These are phyloP conservation scores for Lepidurus couesii DNA, from an alignment of 1,140 invertebrate genomes.

Conservation along the genomic window DNA sequence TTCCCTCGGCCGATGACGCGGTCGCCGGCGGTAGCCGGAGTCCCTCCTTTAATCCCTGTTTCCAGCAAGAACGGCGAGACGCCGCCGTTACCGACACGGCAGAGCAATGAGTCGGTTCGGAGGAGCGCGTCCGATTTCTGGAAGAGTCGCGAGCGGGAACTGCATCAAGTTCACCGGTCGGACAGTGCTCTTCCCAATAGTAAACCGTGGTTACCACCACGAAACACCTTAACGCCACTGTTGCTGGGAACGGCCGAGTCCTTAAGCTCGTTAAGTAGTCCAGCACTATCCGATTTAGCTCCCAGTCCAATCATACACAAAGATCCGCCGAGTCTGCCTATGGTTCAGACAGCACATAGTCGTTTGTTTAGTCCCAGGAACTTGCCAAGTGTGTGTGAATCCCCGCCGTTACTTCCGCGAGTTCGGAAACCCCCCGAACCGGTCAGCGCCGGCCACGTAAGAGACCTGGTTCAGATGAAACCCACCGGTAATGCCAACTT, in stretches of 20 bases:
- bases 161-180: constrained; percentile 26
- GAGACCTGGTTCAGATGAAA: constrained; percentile 33
- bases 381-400: background rate
- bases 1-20: constrained; percentile 31
- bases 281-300: constrained; percentile 34
- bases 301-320: constrained; percentile 27
- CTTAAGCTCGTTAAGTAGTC: constrained; percentile 42
- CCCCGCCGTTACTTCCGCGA: background rate
- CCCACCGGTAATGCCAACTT: constrained; percentile 63
- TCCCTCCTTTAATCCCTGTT: background rate
- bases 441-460: background rate
- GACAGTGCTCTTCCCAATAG: constrained; percentile 23
- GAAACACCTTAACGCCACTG: constrained; percentile 35
- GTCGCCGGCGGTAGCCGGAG: background rate
- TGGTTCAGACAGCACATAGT: constrained; percentile 41
- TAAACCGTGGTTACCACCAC: constrained; percentile 25
- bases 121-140: constrained; percentile 55
- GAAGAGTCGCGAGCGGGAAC: constrained; percentile 54
- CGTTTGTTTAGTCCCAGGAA: background rate
- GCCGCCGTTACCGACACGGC: constrained; percentile 29
- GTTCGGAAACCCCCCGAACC: background rate
- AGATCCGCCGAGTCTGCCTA: constrained; percentile 41
- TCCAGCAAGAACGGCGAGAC: background rate
- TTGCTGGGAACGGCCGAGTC: constrained; percentile 40
- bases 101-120: constrained; percentile 44